Percentiles rank a stretch among this genome's conserved stretches.
Evolutionary conservation across 2,113 vertebrate genomes (phyloP).

Genomic region (Calidris pygmaea): DNA sequence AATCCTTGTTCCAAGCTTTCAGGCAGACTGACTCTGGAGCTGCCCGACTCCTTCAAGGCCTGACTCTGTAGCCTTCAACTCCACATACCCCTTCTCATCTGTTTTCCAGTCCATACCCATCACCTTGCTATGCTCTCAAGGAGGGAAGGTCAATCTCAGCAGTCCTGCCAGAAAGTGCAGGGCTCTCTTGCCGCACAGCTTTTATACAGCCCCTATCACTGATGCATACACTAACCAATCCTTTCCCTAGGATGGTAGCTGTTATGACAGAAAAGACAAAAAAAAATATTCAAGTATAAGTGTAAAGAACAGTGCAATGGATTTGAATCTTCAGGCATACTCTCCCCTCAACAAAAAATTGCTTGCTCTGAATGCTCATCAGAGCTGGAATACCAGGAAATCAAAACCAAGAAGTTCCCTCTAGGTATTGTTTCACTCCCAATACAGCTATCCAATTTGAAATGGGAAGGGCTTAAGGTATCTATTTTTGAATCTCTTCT

Average conservation of each 20-base stretch:
- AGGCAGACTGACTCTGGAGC: background rate
- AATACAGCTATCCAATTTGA: background rate
- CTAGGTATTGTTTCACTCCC: background rate
- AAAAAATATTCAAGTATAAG: no score
- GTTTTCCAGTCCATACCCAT: background rate
- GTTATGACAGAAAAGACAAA: background rate
- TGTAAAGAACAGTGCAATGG: background rate
- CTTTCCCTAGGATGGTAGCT: background rate
- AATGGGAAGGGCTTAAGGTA: background rate
- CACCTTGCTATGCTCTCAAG: background rate
- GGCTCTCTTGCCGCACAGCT: background rate
- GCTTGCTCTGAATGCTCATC: background rate
- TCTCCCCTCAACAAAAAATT: background rate
- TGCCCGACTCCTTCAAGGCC: background rate
- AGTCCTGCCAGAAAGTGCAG: background rate
- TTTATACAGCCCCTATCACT: background rate
- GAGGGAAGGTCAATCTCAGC: background rate
- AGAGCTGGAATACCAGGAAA: background rate
- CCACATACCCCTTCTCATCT: background rate
- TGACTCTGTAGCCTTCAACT: background rate
- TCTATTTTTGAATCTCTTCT: background rate
- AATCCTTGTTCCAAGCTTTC: background rate
- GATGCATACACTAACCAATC: rapidly evolving
- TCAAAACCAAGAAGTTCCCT: background rate
- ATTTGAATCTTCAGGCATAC: background rate